Conservation (phyloP, 1,140 invertebrate genomes). For the Elymnias hypermnestra region DNA sequence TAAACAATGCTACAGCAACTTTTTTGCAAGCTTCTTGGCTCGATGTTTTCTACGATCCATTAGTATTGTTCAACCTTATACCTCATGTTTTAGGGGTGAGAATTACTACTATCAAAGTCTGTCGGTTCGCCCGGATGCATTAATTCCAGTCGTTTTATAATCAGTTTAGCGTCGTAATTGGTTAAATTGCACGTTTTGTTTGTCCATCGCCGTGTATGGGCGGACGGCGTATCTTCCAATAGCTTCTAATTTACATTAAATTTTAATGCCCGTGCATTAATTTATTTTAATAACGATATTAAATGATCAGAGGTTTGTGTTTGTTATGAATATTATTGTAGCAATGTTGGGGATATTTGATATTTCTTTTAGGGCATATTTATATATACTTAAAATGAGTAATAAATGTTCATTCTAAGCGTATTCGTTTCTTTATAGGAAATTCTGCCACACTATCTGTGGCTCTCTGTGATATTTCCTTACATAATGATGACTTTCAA, state of each 20-base stretch:
- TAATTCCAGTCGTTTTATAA: constrained; percentile 46
- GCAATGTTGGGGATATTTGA: too few species aligned
- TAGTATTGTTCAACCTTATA: constrained; percentile 13
- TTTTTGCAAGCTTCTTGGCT: constrained; percentile 14
- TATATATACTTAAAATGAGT: too few species aligned
- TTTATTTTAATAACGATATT: not conserved
- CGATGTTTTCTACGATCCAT: constrained; percentile 10
- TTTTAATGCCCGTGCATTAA: constrained; percentile 7
- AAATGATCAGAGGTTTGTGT: not conserved
- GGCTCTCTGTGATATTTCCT: too few species aligned
- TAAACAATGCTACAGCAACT: constrained; percentile 30
- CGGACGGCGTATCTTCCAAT: constrained; percentile 17
- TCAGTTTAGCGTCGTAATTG: constrained; percentile 43
- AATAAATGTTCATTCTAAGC: too few species aligned
- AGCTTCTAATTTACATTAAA: constrained; percentile 22
- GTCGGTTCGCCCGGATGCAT: constrained; percentile 31
- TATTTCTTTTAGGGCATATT: too few species aligned
- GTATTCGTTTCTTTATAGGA: too few species aligned
- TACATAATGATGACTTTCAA: too few species aligned
- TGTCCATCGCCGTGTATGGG: constrained; percentile 24
- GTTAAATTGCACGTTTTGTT: constrained; percentile 41
- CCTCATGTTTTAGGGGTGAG: constrained; percentile 19
- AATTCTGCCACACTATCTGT: too few species aligned
- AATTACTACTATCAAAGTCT: constrained; percentile 7
- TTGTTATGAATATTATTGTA: too few species aligned